Evolutionary conservation across 2,888 invertebrate genomes (phyloP).

Genomic region (Liopterus haemorrhoidalis): DNA sequence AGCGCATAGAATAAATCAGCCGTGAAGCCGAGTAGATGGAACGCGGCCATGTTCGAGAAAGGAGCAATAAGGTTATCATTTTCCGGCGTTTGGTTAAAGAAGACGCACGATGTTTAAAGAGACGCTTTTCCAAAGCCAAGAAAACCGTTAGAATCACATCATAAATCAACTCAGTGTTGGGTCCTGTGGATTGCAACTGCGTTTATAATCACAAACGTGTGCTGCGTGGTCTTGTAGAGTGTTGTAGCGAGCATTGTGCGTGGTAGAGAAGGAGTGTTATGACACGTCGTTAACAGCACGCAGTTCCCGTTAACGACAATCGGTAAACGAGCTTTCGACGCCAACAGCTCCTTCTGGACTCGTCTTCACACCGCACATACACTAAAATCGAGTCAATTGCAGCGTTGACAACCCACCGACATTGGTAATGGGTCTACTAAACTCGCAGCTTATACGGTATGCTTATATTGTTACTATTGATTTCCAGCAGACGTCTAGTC

Average conservation of each 20-base stretch:
- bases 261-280: background rate
- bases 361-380: slow-evolving; percentile 33
- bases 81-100: slow-evolving; percentile 43
- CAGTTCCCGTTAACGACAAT: slow-evolving; percentile 7
- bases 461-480: slow-evolving; percentile 13
- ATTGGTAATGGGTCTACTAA: slow-evolving; percentile 5
- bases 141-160: slow-evolving; percentile 11
- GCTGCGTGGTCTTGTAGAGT: too few relatives aligned
- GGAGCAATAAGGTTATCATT: slow-evolving; percentile 43
- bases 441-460: slow-evolving; percentile 12
- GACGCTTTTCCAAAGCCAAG: slow-evolving; percentile 3
- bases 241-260: background rate
- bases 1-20: slow-evolving; percentile 16
- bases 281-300: background rate
- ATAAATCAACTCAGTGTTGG: slow-evolving; percentile 15
- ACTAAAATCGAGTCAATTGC: slow-evolving; percentile 37
- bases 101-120: slow-evolving; percentile 38
- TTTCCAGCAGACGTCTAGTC: slow-evolving; percentile 9
- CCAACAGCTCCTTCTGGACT: slow-evolving; percentile 40
- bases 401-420: too few relatives aligned
- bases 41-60: slow-evolving; percentile 13
- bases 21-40: slow-evolving; percentile 12
- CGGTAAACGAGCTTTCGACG: slow-evolving; percentile 28
- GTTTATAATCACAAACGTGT: background rate
- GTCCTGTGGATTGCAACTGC: slow-evolving; percentile 2